phyloP scores from a whole-genome alignment of 1,140 invertebrate genomes.

The Drosophila rhopaloa region DNA sequence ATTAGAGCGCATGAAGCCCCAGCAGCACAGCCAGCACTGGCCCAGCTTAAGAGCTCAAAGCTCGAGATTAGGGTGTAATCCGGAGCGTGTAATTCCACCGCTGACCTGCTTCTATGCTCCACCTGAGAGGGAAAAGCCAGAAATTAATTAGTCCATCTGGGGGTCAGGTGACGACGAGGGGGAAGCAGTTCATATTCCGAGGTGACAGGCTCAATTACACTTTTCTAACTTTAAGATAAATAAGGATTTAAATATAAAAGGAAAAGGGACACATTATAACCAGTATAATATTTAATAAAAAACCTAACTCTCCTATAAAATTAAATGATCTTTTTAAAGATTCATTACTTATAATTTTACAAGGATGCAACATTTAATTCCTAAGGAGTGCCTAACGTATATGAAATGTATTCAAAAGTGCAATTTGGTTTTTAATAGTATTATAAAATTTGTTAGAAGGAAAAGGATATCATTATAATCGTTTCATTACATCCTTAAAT shows the following conservation, averaged over 20 bases:
- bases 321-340: too few species aligned
- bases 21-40: conserved; percentile 11
- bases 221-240: conserved; percentile 2
- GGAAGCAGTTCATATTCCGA: not conserved
- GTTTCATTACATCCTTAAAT: too few species aligned
- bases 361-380: too few species aligned
- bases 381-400: too few species aligned
- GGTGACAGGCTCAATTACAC: conserved; percentile 14
- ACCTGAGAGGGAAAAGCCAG: conserved; percentile 17
- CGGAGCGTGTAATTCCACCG: conserved; percentile 36
- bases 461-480: too few species aligned
- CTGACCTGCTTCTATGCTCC: conserved; percentile 27
- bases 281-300: too few species aligned
- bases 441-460: too few species aligned
- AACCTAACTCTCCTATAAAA: too few species aligned
- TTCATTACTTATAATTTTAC: too few species aligned
- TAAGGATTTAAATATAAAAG: not conserved
- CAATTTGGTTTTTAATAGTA: too few species aligned
- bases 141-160: conserved; percentile 49
- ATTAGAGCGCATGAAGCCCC: conserved; percentile 33
- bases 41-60: conserved; percentile 28
- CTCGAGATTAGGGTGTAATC: conserved; percentile 41
- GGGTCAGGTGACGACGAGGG: conserved; percentile 2
- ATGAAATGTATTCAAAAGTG: too few species aligned
- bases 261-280: too few species aligned